Base-by-base conservation (phyloP, 2,888 invertebrate species). In the Protodeltote pygarga region DNA sequence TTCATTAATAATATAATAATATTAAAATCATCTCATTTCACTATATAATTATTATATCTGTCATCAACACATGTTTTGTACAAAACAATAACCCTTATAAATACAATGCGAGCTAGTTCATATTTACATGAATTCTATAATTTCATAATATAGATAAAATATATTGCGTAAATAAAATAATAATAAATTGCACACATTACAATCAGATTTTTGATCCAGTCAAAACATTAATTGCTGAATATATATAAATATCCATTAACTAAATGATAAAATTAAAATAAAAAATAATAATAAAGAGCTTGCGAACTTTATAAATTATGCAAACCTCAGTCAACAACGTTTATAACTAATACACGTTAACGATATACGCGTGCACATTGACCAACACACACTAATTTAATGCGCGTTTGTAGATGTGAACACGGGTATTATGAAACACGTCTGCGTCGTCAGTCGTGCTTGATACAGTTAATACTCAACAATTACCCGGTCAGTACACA, bases 161-260 rank as follows among this genome's bases (percentile, higher is more conserved):
- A n/a, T n/a, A 66, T 63, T 65, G 60, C 71, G 63, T 78, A 77
- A 76, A 76, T 71, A 73, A 75, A 79, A 76, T 51, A 57, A 49
- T 32, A 71, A 80, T 77, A 78, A 83, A 83, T 87, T 87, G 86
- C 86, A 87, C 86, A 77, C 63, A 70, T 82, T 79, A 81, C 85
- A 87, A 89, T 89, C 88, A 89, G 80, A 79, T 79, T 55, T 88
- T 89, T 90, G 91, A 91, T 90, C 90, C 90, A 89, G 89, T 90
- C 90, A 90, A 90, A 89, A 83, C 73, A 71, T 70, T 60, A 64
- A 65, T 65, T 65, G 70, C 60, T 73, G 65, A 71, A 75, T 72
- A 71, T n/a, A n/a, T n/a, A n/a, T 73, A 75, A 66, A 75, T 67
- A 65, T 66, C 21, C 60, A 63, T 74, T 72, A 64, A 64, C 66